Conservation (phyloP, 2,113 vertebrate genomes). For the Callorhinus ursinus region DNA sequence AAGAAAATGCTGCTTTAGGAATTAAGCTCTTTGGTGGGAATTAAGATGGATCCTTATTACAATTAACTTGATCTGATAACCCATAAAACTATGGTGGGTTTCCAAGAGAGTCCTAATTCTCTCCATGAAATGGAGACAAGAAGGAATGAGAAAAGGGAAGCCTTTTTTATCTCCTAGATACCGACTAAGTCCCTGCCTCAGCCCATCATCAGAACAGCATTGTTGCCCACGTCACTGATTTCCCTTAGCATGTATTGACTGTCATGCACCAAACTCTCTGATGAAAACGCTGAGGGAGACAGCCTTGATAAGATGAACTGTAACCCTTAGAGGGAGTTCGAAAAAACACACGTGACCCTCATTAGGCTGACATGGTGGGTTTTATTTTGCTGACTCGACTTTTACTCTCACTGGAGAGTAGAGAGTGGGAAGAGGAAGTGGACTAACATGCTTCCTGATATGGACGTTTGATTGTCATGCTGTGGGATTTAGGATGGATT, state of each 20-base stretch:
- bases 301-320: background rate
- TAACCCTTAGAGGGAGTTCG: background rate
- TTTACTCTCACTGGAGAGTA: background rate
- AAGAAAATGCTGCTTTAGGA: slow-evolving; percentile 26
- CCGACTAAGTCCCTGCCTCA: background rate
- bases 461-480: background rate
- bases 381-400: background rate
- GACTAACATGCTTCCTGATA: background rate
- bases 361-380: background rate
- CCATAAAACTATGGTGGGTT: background rate
- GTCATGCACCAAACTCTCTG: background rate
- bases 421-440: background rate
- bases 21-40: background rate
- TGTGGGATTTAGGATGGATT: background rate
- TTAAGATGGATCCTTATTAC: background rate
- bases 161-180: background rate
- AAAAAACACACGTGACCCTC: background rate
- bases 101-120: background rate
- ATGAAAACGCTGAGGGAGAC: background rate
- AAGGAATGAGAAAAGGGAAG: background rate
- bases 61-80: background rate
- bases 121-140: background rate
- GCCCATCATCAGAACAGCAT: background rate
- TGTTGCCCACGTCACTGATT: background rate
- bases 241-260: background rate